phyloP scores from a whole-genome alignment of 2,888 invertebrate genomes.

The Tryphoninae sp. region DNA sequence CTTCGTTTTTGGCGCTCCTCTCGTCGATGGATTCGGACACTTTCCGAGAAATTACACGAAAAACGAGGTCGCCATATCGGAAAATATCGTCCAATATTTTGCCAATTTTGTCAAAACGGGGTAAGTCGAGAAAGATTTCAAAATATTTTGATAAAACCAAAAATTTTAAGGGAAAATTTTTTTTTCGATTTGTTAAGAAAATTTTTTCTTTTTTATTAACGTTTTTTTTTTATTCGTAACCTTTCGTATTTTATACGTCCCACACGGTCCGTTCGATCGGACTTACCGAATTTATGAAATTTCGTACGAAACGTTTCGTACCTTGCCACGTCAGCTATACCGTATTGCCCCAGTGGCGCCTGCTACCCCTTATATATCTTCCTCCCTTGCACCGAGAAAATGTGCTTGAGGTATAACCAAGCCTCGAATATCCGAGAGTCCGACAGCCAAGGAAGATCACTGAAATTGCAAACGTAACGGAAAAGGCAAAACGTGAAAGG shows the following conservation, averaged over 20 bases:
- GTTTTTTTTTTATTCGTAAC: slow-evolving; percentile 5
- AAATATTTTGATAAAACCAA: not conserved
- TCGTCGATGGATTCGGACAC: slow-evolving; percentile 91
- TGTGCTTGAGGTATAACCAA: not conserved
- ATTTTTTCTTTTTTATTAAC: slow-evolving; percentile 6
- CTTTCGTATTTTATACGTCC: not conserved
- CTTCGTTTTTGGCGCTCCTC: slow-evolving; percentile 94
- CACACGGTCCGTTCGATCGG: not conserved
- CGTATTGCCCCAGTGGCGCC: too few relatives aligned
- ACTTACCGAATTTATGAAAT: slow-evolving; percentile 43
- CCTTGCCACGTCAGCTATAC: slow-evolving; percentile 43
- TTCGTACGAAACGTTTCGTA: slow-evolving; percentile 29
- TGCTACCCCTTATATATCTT: not conserved
- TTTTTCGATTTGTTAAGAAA: not conserved
- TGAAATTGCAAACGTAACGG: not conserved
- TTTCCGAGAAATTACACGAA: slow-evolving; percentile 95
- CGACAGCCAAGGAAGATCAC: not conserved
- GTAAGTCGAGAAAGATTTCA: slow-evolving; percentile 84
- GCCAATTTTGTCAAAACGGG: slow-evolving; percentile 94
- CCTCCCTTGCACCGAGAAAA: not conserved
- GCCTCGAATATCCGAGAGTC: not conserved
- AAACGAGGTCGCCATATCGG: slow-evolving; percentile 92
- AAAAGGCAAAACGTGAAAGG: not conserved
- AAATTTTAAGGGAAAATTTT: not conserved
- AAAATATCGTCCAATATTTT: slow-evolving; percentile 93